These are phyloP conservation scores for Hirundo rustica DNA, from an alignment of 2,797 vertebrate species.

Conservation along the genomic window DNA sequence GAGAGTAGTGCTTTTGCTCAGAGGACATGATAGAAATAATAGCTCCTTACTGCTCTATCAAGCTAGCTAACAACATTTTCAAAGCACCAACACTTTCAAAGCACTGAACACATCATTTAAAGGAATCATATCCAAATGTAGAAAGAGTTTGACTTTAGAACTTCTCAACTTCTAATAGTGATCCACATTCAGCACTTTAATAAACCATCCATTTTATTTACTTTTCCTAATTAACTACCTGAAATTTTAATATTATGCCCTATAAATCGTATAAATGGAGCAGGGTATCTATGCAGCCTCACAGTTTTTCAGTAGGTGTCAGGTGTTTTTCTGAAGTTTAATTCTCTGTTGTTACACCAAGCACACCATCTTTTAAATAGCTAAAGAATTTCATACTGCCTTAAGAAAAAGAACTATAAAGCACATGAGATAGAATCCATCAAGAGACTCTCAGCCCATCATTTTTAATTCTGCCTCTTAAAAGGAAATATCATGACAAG, in stretches of 20 bases:
- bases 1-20: not conserved
- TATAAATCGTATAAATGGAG: fast-evolving
- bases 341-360: not conserved
- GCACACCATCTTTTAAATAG: not conserved
- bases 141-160: not conserved
- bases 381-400: not conserved
- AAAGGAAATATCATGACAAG: not conserved
- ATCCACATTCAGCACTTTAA: not conserved
- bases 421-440: not conserved
- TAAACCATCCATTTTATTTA: slow-evolving; percentile 1
- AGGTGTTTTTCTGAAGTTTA: not conserved
- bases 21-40: not conserved
- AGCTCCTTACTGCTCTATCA: not conserved
- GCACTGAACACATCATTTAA: not conserved
- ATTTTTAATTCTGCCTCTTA: not conserved
- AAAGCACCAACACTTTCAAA: not conserved
- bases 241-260: not conserved
- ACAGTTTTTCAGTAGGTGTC: not conserved
- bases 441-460: not conserved
- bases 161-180: not conserved
- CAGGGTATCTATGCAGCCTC: not conserved
- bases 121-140: not conserved
- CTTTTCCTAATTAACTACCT: not conserved
- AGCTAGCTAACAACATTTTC: not conserved
- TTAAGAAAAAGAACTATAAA: not conserved